Conservation (phyloP, 2,888 invertebrate species). For the Noctua janthina region DNA sequence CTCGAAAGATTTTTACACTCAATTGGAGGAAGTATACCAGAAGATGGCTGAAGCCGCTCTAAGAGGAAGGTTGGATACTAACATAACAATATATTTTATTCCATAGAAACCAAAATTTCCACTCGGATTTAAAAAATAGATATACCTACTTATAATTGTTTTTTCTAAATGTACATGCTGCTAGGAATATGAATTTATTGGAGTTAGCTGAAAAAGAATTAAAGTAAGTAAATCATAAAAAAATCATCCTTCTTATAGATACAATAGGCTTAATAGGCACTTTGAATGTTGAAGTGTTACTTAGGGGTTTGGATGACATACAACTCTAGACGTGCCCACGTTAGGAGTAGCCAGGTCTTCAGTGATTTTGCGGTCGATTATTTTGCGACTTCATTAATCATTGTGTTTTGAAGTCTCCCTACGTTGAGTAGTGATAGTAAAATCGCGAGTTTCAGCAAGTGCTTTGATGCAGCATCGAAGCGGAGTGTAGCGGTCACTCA, state of each 20-base stretch:
- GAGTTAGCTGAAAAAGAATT: conserved; percentile 77
- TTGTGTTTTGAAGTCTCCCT: no score
- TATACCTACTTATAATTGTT: not conserved
- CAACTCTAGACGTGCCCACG: not conserved
- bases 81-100: not conserved
- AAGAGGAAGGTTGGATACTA: conserved; percentile 86
- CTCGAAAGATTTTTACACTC: conserved; percentile 88
- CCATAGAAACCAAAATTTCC: not conserved
- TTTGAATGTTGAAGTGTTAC: not conserved
- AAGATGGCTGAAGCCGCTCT: conserved; percentile 90
- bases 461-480: no score
- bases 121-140: not conserved
- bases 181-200: conserved; percentile 83
- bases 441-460: not conserved
- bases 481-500: not conserved
- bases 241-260: not conserved
- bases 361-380: not conserved
- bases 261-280: not conserved
- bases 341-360: not conserved
- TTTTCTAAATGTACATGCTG: conserved; percentile 76
- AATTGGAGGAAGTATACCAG: conserved; percentile 90
- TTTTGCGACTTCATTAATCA: not conserved
- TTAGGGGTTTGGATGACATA: not conserved
- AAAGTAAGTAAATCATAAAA: conserved; percentile 75
- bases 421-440: not conserved